Percentiles rank a stretch among this genome's conserved stretches.
Evolutionary conservation across 2,797 vertebrate species (phyloP).

Genomic region (Chromis chromis): DNA sequence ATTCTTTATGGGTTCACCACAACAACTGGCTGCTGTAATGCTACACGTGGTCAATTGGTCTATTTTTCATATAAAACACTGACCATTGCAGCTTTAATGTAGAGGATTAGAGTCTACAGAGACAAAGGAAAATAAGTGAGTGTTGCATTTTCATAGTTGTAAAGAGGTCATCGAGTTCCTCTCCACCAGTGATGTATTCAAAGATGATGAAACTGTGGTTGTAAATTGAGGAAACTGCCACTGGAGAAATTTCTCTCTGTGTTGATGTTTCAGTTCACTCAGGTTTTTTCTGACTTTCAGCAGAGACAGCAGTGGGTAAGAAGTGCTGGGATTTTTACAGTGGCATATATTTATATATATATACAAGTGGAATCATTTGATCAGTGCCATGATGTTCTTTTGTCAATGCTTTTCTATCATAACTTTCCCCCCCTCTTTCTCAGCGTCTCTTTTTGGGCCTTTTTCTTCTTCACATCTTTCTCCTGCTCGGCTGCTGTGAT

Average conservation of each 20-base stretch:
- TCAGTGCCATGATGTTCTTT: background rate
- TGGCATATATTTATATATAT: background rate
- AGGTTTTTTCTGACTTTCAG: too few relatives aligned
- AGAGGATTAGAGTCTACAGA: background rate
- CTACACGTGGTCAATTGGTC: background rate
- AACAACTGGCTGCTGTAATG: background rate
- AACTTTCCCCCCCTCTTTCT: constrained; percentile 13
- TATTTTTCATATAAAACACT: background rate
- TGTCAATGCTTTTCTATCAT: constrained; percentile 5
- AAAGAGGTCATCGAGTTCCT: background rate
- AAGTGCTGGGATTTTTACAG: background rate
- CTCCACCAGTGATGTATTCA: background rate
- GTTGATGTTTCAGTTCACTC: background rate
- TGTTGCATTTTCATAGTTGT: too few relatives aligned
- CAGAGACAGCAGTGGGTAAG: background rate
- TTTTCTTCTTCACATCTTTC: constrained; percentile 51
- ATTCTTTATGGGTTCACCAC: background rate
- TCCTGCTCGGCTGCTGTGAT: constrained; percentile 63
- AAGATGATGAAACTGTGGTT: background rate
- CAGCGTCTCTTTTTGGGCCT: constrained; percentile 5
- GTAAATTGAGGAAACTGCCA: background rate
- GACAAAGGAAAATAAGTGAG: background rate
- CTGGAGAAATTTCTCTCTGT: background rate
- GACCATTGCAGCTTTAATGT: background rate
- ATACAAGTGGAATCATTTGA: background rate